Evolutionary conservation across 2,888 invertebrate genomes (phyloP), one percentile per base, ranked within the genome.

Genomic region (Drosophila diplacantha): DNA sequence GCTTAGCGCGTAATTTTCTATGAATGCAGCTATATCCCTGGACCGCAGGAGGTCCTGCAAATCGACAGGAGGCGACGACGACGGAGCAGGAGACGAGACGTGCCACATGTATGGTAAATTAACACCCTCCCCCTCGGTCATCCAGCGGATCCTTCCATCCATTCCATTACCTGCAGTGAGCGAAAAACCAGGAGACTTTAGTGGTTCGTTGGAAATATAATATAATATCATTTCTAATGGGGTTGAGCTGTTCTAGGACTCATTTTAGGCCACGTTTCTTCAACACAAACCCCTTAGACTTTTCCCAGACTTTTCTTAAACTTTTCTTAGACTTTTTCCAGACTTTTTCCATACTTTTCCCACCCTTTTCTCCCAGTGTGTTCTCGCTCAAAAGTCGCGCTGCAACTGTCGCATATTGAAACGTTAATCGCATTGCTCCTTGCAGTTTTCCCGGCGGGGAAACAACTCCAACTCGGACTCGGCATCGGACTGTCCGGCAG

Each of bases 361-460:
- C n/a, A n/a, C n/a, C n/a, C n/a, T n/a, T n/a, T 50, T 46, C 62
- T 60, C 38, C 43, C 65, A 58, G 35, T 58, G 57, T 18, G 9
- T 9, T 3, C 1, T 14, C 3, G 35, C 41, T 58, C 22, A 55
- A 43, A 58, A 43, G 64, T 69, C 81, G 80, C 68, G 81, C 65
- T 71, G 71, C 76, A 80, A 80, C 78, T 80, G 81, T 78, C 77
- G 79, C 77, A 81, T 75, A 78, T 78, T 78, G 79, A 74, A 78
- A 78, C 81, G 81, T 81, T 78, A 78, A 78, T 78, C 77, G 81
- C 76, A 81, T 75, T 77, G 78, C 68, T 69, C 46, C 61, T 69
- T 69, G 69, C 52, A 60, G 51, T 41, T 68, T 52, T 39, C 39
- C 58, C 46, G 58, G 65, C 52, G 43, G 68, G 68, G 49, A 60